A percentile compares a stretch with the other conserved stretches of the same genome.
These are phyloP conservation scores for Mesocentrotus franciscanus DNA, from an alignment of 53 echinoderm and acorn worm genomes.

Conservation along the genomic window DNA sequence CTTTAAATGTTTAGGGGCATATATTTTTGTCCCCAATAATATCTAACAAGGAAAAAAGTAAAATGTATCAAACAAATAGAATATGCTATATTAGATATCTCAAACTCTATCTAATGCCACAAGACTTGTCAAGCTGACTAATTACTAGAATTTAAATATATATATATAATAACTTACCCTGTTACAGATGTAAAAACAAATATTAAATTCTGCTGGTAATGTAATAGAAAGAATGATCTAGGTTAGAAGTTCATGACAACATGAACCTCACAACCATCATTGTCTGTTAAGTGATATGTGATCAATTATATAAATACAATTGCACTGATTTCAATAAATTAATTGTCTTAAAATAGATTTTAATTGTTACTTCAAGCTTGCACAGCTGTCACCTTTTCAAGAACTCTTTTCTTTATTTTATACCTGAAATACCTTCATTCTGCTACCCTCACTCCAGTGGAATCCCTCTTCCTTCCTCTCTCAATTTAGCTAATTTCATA, in stretches of 20 bases:
- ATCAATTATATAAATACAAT: background rate
- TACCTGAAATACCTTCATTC: background rate
- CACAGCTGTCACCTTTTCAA: slow-evolving; percentile 5
- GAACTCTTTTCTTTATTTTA: background rate
- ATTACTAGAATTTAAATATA: too few relatives aligned
- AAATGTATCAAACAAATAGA: too few relatives aligned
- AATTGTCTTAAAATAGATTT: background rate
- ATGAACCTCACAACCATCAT: background rate
- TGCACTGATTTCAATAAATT: background rate
- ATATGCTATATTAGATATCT: too few relatives aligned
- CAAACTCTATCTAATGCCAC: too few relatives aligned
- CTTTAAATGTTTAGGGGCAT: too few relatives aligned
- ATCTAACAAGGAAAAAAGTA: too few relatives aligned
- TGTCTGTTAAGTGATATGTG: background rate
- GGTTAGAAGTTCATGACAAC: too few relatives aligned
- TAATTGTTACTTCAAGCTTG: background rate
- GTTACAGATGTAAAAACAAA: background rate
- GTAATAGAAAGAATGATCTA: too few relatives aligned
- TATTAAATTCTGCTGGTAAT: too few relatives aligned
- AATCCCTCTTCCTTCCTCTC: background rate
- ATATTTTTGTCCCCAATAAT: too few relatives aligned
- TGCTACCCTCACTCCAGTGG: background rate
- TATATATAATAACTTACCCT: background rate
- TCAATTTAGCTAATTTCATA: slow-evolving; percentile 6
- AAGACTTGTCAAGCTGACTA: too few relatives aligned